Evolutionary conservation across 2,113 vertebrate genomes (phyloP).

Genomic region (Thermophis baileyi): DNA sequence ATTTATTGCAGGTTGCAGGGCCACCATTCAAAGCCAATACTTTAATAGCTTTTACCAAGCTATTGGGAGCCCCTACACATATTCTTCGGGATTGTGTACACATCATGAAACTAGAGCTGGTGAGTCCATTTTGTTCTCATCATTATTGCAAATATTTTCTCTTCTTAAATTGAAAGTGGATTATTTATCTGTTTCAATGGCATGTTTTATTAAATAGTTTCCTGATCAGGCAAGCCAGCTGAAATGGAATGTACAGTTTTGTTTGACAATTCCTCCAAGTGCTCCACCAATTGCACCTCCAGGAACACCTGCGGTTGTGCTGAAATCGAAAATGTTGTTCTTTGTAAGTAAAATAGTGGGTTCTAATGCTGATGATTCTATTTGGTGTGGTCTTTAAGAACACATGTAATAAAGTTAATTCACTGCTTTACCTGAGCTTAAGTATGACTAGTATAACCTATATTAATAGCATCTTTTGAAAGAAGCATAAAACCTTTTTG

Average conservation of each 20-base stretch:
- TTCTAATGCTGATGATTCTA: not conserved
- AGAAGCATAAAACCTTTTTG: not conserved
- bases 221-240: constrained; percentile 93
- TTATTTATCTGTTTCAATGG: constrained; percentile 18
- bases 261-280: constrained; percentile 96
- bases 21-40: constrained; percentile 99
- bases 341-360: constrained; percentile 82
- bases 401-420: not conserved
- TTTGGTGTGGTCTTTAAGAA: not conserved
- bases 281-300: constrained; percentile 96
- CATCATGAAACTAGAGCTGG: constrained; percentile 98
- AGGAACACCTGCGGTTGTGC: constrained; percentile 96
- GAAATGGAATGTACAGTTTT: constrained; percentile 99
- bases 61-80: constrained; percentile 92
- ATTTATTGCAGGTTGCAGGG: constrained; percentile 85
- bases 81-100: constrained; percentile 98
- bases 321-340: constrained; percentile 99
- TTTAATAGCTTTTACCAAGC: constrained; percentile 97
- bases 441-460: not conserved
- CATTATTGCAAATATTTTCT: not conserved
- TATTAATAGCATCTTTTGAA: not conserved
- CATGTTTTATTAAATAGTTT: constrained; percentile 74
- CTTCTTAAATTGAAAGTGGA: not conserved
- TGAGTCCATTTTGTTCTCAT: constrained; percentile 62
- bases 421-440: not conserved